phyloP scores from a whole-genome alignment of 2,888 invertebrate species.

The Yponomeuta cagnagella region DNA sequence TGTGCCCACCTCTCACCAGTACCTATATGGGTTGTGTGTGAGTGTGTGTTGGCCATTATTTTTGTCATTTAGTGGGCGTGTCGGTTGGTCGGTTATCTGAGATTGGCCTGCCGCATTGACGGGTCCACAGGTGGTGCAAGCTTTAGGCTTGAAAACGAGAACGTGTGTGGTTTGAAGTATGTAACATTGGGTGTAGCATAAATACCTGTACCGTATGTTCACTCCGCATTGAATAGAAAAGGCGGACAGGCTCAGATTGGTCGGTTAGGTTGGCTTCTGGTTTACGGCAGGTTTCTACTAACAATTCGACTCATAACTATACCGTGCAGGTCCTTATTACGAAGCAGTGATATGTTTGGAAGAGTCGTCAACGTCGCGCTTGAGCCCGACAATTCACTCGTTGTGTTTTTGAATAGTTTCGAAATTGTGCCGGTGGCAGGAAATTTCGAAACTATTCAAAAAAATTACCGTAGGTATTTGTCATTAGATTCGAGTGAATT shows the following conservation, averaged over 20 bases:
- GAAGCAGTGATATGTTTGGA: no score
- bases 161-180: conserved; percentile 1
- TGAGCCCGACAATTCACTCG: no score
- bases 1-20: conserved; percentile 28
- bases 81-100: conserved; percentile 31
- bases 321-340: no score
- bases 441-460: no score
- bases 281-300: background rate
- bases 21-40: conserved; percentile 22
- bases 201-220: background rate
- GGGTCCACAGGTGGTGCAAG: background rate
- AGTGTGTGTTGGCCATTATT: conserved; percentile 31
- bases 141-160: background rate
- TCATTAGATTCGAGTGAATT: no score
- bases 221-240: background rate
- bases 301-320: background rate
- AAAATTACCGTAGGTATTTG: no score
- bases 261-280: background rate
- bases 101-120: conserved; percentile 30
- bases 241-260: background rate
- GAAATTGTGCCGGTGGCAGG: no score
- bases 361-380: no score
- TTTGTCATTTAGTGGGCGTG: conserved; percentile 52
- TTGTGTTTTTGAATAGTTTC: no score
- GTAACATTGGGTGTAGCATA: background rate